phyloP scores from a whole-genome alignment of 2,888 invertebrate species.

The Eupithecia inturbata region DNA sequence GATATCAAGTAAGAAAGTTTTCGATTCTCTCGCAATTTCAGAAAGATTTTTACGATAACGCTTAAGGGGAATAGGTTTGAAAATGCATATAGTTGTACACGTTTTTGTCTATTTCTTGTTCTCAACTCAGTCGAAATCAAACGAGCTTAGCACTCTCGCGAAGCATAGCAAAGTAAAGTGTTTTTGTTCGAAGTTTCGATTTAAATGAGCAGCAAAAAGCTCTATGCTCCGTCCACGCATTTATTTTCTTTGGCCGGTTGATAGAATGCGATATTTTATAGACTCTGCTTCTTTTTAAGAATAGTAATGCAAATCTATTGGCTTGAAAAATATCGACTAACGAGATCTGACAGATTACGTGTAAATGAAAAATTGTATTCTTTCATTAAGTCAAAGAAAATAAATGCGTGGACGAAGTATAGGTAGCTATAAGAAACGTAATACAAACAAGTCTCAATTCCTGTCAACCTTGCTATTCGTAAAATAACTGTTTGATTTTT shows the following conservation, averaged over 20 bases:
- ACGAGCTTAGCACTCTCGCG: neutral
- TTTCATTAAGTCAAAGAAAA: too few species aligned
- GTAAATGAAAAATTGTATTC: too few species aligned
- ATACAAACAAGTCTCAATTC: neutral
- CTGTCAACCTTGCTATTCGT: neutral
- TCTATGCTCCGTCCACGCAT: too few species aligned
- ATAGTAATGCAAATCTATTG: too few species aligned
- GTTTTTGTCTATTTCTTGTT: constrained; percentile 7
- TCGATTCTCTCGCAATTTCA: constrained; percentile 12
- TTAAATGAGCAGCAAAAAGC: neutral
- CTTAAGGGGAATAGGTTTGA: constrained; percentile 5
- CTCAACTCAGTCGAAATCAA: neutral
- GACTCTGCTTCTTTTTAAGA: too few species aligned
- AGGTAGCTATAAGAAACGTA: too few species aligned
- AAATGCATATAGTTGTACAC: constrained; percentile 16
- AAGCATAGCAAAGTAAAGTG: neutral
- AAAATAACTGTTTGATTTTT: neutral
- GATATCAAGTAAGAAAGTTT: constrained; percentile 28
- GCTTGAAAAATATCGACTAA: too few species aligned
- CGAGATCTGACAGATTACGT: too few species aligned
- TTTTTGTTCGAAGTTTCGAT: neutral
- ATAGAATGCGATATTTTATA: too few species aligned
- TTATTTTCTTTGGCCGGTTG: too few species aligned
- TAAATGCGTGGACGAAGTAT: too few species aligned
- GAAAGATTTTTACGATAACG: constrained; percentile 15